Evolutionary conservation across 2,888 invertebrate species (phyloP), one percentile per base, ranked within the genome.

Genomic region (Drosophila neotestacea): DNA sequence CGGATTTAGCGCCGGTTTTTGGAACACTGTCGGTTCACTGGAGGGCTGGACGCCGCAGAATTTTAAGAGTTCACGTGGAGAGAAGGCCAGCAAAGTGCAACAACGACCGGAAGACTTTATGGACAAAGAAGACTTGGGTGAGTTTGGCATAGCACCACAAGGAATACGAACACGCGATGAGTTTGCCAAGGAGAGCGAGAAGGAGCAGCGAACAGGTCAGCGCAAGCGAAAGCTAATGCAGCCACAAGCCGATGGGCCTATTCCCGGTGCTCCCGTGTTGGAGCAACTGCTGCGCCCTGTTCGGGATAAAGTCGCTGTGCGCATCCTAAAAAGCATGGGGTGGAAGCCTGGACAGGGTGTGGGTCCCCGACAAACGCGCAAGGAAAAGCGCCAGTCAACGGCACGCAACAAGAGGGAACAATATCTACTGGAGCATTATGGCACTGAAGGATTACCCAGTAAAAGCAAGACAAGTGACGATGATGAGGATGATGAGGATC

Each of bases 81-180:
- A 96, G 63, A 96, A 96, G 82, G 94, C 94, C 0, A 61, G 78
- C 4, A 77, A 80, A 51, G 85, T 76, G 4, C 76, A 81, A 41
- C 96, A 96, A 91, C 94, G 94, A 75, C 97, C 98, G 0, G 96
- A 98, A 92, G 98, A 99, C 93, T 99, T 97, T 90, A 99, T 99
- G 99, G 99, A 99, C 92, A 97, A 97, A 10, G 99, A 99, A 92
- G 99, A 99, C 92, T 94, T 97, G 28, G 95, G 97, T 3, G 97
- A 98, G 91, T 97, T 97, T 93, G 99, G 99, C 16, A 98, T 99
- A 81, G 98, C 99, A 0, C 98, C 98, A 0, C 95, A 96, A 73
- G 95, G 95, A 1, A 94, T 99, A 69, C 95, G 96, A 85, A 96
- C 98, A 0, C 96, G 96, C 1, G 94, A 94, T 11, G 96, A 97